Base-by-base conservation (phyloP, 2,113 vertebrate species). In the Galemys pyrenaicus region DNA sequence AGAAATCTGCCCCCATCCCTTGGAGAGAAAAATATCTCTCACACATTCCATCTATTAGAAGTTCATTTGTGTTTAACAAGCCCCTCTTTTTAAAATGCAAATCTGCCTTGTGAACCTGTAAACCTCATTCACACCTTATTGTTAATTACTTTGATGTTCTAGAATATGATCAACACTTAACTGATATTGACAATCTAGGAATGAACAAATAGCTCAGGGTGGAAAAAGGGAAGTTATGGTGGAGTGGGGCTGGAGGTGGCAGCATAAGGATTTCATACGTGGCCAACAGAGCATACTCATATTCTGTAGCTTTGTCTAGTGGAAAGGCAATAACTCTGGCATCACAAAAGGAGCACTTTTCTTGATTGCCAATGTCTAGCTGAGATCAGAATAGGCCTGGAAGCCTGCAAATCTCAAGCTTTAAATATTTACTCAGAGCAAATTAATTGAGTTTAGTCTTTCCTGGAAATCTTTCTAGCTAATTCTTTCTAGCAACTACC, bases 71-170 rank as follows among this genome's bases (percentile, higher is more conserved):
- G 83, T 89, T 95, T 96, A 96, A 97, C 96, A 97, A 94, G 77
- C 71, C 95, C 92, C 80, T 95, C 83, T 97, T 96, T n/a, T 95
- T 77, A 97, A 96, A 97, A 96, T 95, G 96, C 83, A 96, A 97
- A 96, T 97, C 90, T 97, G 49, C 79, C 91, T 95, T 85, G 83
- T 89, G 87, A 97, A 95, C 90, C 75, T 60, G 94, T 94, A 97
- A 97, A 95, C 94, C 71, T 95, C 95, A 58, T 94, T 97, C 95
- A 96, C 96, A 97, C 92, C 94, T 97, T 97, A 96, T 87, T 97
- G 93, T 84, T 97, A 97, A 97, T 96, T 94, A 95, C 67, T 87
- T 74, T 90, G 87, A 91, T 96, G 81, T 95, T 95, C 80, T 97
- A 96, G 95, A 94, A 96, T 94, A 44, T 94, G 95, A 97, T 96